A percentile compares a stretch with the other conserved stretches of the same genome.
Conservation (phyloP, 1,140 invertebrate genomes). For the Marisa cornuarietis region DNA sequence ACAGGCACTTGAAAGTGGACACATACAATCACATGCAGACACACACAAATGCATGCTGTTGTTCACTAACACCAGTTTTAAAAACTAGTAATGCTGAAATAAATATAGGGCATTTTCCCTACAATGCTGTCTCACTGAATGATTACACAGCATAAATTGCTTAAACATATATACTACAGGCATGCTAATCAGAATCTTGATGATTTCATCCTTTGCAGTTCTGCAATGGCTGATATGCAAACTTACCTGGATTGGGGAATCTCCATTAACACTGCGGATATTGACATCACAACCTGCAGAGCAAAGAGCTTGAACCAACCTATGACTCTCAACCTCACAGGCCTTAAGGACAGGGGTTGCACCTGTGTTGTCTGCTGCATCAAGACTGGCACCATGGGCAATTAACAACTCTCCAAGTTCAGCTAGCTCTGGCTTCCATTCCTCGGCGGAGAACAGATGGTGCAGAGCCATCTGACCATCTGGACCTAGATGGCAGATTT, state of each 20-base stretch:
- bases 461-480: conserved; percentile 58
- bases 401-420: conserved; percentile 47
- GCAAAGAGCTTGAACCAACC: conserved; percentile 44
- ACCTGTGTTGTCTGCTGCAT: conserved; percentile 88
- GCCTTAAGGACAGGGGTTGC: conserved; percentile 76
- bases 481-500: conserved; percentile 19
- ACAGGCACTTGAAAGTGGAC: no score
- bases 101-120: no score
- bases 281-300: conserved; percentile 50
- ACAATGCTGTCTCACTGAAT: no score
- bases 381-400: conserved; percentile 78
- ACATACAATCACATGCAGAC: no score
- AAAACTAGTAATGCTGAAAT: no score
- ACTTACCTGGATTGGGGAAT: conserved; percentile 47
- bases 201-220: no score
- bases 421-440: conserved; percentile 32
- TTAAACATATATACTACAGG: no score
- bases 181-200: no score
- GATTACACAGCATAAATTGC: no score
- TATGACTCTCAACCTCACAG: conserved; percentile 50
- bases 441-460: conserved; percentile 45
- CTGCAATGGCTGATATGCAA: neutral
- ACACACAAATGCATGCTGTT: neutral
- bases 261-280: conserved; percentile 44
- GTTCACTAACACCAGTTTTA: no score